Evolutionary conservation across 2,888 invertebrate genomes (phyloP), one percentile per base, ranked within the genome.

Genomic region (Caenorhabditis doughertyi): DNA sequence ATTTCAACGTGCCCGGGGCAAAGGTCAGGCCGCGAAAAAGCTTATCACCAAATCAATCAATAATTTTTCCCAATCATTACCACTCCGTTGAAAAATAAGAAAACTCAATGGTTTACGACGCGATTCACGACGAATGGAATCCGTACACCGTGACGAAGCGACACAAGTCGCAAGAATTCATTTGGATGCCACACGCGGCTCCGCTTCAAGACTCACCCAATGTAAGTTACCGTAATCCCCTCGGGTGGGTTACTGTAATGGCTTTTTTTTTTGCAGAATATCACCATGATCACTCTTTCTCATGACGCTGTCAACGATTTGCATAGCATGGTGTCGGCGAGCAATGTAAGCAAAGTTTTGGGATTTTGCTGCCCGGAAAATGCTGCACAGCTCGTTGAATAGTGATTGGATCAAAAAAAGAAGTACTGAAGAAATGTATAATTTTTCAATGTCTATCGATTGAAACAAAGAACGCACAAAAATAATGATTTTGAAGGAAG

Each of bases 71-170:
- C n/a, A n/a, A n/a, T n/a, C n/a, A n/a, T n/a, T n/a, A n/a, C n/a
- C n/a, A n/a, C n/a, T n/a, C n/a, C n/a, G n/a, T n/a, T n/a, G n/a
- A n/a, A n/a, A n/a, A n/a, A n/a, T n/a, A n/a, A n/a, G 32, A 25
- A 21, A 32, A 9, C 32, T 4, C 7, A 42, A 42, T 42, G 42
- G 42, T 13, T 13, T 3, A 3, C 27, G 27, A 23, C 27, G 51
- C 18, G 64, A 27, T 11, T 4, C 67, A 76, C 68, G 76, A 67
- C 39, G 9, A 32, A 23, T 68, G 35, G 62, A 76, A 74, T 47
- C 81, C 81, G 65, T 81, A 76, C 64, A 81, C 81, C 9, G 81
- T 53, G 9, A 42, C 58, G 21, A 21, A 55, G 21, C 68, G 81
- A 3, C 32, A 44, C 39, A 56, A 58, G 11, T 81, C 81, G 18